phyloP scores from a whole-genome alignment of 2,888 invertebrate genomes.

The Halocaridina rubra region DNA sequence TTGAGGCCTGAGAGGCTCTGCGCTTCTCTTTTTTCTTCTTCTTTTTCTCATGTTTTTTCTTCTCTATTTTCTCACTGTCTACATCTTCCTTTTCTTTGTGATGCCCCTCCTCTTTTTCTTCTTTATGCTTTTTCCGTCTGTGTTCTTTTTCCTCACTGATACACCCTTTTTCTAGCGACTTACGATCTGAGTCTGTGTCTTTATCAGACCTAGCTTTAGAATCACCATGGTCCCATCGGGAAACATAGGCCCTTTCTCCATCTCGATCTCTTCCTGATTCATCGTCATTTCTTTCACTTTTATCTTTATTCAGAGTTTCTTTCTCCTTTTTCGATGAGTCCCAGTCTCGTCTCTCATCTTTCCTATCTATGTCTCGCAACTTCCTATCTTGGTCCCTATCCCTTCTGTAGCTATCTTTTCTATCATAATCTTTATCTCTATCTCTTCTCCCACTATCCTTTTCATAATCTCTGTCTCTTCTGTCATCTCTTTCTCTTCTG shows the following conservation, averaged over 20 bases:
- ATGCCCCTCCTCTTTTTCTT: constrained; percentile 23
- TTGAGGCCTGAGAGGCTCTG: constrained; percentile 43
- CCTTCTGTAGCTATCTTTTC: not conserved
- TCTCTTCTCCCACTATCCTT: not conserved
- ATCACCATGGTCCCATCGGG: constrained; percentile 34
- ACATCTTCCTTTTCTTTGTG: constrained; percentile 1
- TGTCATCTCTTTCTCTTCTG: not conserved
- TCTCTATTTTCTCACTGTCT: constrained; percentile 27
- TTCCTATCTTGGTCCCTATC: constrained; percentile 19
- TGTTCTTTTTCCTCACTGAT: constrained; percentile 38
- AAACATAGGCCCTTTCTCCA: not conserved
- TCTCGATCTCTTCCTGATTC: constrained; percentile 16
- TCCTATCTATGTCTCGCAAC: constrained; percentile 12
- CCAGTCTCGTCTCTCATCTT: constrained; percentile 30
- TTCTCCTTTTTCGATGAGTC: constrained; percentile 29
- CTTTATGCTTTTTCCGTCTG: constrained; percentile 32
- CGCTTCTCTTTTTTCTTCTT: constrained; percentile 48
- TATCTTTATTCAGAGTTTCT: not conserved
- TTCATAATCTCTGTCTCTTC: constrained; percentile 19
- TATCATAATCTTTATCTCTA: constrained; percentile 9
- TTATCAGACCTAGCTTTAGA: not conserved
- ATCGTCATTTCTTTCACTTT: constrained; percentile 22
- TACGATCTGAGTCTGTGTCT: constrained; percentile 20
- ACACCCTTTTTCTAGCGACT: constrained; percentile 16
- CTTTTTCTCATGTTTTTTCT: constrained; percentile 45